These are phyloP conservation scores for Agriopis aurantiaria DNA, from an alignment of 2,888 invertebrate species.

Conservation along the genomic window DNA sequence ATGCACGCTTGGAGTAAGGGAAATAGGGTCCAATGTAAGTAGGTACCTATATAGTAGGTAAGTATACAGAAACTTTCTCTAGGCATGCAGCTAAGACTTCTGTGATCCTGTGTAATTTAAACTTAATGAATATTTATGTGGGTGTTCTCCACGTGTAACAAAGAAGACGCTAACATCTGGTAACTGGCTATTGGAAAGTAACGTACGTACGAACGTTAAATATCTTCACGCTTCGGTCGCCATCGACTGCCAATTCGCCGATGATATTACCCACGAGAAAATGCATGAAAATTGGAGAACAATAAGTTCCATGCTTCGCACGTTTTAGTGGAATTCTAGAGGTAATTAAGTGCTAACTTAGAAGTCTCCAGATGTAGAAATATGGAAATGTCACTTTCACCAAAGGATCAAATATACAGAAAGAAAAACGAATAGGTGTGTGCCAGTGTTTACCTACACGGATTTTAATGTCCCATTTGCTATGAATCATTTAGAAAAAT, in stretches of 20 bases:
- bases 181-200: constrained; percentile 39
- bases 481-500: not conserved
- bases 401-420: not conserved
- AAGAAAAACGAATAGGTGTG: too few relatives aligned
- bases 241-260: constrained; percentile 37
- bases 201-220: constrained; percentile 34
- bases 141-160: not conserved
- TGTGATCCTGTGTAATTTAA: too few relatives aligned
- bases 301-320: not conserved
- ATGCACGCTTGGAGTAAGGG: too few relatives aligned
- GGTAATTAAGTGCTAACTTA: not conserved
- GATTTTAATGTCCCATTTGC: not conserved
- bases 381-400: not conserved
- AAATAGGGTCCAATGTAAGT: too few relatives aligned
- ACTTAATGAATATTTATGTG: too few relatives aligned
- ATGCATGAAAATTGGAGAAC: constrained; percentile 17
- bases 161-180: not conserved
- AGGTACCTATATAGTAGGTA: too few relatives aligned
- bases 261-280: constrained; percentile 29
- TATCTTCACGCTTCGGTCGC: constrained; percentile 37
- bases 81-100: too few relatives aligned
- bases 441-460: too few relatives aligned
- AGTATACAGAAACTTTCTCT: too few relatives aligned
- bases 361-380: not conserved
- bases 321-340: not conserved